Evolutionary conservation across 1,140 invertebrate genomes (phyloP).

Genomic region (Druon quercuslanigerum): DNA sequence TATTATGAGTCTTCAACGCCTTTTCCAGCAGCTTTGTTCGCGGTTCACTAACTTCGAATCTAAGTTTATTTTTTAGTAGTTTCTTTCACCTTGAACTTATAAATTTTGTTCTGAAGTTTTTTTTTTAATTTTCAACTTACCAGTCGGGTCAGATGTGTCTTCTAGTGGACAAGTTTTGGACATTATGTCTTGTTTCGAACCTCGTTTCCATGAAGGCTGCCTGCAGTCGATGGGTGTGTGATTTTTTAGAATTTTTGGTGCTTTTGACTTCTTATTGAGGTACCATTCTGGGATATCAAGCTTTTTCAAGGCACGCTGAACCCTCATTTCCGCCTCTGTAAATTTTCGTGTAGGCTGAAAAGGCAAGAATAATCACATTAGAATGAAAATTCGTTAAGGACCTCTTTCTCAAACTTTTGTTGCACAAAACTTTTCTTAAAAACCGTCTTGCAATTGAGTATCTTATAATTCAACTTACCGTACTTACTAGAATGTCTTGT

Average conservation of each 20-base stretch:
- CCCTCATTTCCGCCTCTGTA: conserved; percentile 76
- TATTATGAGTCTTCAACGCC: too few species aligned
- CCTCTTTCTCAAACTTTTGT: too few species aligned
- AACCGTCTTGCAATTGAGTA: too few species aligned
- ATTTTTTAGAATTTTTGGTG: conserved; percentile 53
- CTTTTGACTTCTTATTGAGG: conserved; percentile 65
- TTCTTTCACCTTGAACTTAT: too few species aligned
- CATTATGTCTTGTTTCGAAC: neutral
- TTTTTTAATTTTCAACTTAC: neutral
- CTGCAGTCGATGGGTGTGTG: conserved; percentile 48
- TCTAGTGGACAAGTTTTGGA: neutral
- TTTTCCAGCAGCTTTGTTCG: too few species aligned
- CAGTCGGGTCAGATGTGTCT: neutral
- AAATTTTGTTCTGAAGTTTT: too few species aligned
- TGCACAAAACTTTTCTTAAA: too few species aligned
- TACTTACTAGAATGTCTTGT: conserved; percentile 44
- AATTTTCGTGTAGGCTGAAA: conserved; percentile 48
- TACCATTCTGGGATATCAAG: conserved; percentile 79
- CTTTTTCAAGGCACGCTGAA: conserved; percentile 76
- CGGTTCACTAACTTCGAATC: too few species aligned
- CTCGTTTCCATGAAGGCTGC: conserved; percentile 47
- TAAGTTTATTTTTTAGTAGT: too few species aligned
- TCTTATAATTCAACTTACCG: neutral
- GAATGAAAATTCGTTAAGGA: too few species aligned
- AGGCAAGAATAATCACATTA: neutral